These are phyloP conservation scores for Sphaerophoria taeniata DNA, from an alignment of 2,888 invertebrate genomes.

Conservation along the genomic window DNA sequence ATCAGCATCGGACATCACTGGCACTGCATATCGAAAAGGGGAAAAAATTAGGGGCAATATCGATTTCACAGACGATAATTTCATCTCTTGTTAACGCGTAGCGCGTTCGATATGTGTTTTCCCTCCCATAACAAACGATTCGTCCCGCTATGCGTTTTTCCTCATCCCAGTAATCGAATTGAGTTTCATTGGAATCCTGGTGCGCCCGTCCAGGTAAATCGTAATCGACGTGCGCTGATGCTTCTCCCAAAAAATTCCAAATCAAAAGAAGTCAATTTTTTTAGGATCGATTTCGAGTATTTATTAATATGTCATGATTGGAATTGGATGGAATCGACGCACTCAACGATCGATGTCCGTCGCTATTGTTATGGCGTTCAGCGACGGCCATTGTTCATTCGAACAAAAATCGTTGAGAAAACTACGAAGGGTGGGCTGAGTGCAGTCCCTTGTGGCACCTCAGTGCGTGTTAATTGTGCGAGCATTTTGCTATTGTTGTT, in stretches of 20 bases:
- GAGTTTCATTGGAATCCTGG: constrained; percentile 55
- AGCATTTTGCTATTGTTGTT: constrained; percentile 65
- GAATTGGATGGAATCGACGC: constrained; percentile 60
- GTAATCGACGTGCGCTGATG: constrained; percentile 46
- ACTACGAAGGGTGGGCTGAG: constrained; percentile 46
- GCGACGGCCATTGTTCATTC: constrained; percentile 53
- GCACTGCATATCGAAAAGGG: background rate
- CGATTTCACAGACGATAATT: constrained; percentile 74
- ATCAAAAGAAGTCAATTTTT: constrained; percentile 21
- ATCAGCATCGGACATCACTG: background rate
- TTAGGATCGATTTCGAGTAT: constrained; percentile 26
- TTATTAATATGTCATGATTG: constrained; percentile 73
- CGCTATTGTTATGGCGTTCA: constrained; percentile 72
- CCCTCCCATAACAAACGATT: constrained; percentile 41
- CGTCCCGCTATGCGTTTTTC: constrained; percentile 50
- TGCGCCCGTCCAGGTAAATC: constrained; percentile 14
- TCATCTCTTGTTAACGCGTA: constrained; percentile 71
- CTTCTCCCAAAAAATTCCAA: constrained; percentile 3
- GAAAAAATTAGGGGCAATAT: constrained; percentile 70
- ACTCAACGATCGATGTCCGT: too few relatives aligned
- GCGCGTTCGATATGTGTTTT: constrained; percentile 57
- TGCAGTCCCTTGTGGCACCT: constrained; percentile 71
- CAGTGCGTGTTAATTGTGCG: constrained; percentile 65
- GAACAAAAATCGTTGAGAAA: background rate
- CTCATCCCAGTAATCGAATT: constrained; percentile 4